Evolutionary conservation across 2,888 invertebrate species (phyloP).

Genomic region (Amphipyra tragopoginis): DNA sequence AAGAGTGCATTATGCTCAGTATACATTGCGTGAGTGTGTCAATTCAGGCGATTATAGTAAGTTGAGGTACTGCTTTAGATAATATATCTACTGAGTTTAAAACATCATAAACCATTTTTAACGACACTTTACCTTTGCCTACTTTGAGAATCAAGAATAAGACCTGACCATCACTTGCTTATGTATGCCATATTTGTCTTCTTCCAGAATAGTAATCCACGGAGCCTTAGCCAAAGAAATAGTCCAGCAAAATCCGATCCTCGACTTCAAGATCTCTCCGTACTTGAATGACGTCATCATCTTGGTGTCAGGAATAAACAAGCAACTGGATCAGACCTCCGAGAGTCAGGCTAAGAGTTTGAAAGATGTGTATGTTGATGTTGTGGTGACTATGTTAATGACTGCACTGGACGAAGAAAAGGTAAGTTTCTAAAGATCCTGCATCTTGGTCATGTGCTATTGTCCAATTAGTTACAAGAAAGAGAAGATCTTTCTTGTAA

Average conservation of each 20-base stretch:
- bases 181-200: background rate
- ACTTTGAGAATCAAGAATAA: too few species aligned
- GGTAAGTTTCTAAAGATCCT: constrained; percentile 62
- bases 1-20: too few species aligned
- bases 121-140: too few species aligned
- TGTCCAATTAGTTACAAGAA: too few species aligned
- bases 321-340: constrained; percentile 72
- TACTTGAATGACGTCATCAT: constrained; percentile 72
- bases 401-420: constrained; percentile 81
- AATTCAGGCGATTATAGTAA: too few species aligned
- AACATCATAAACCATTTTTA: too few species aligned
- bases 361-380: constrained; percentile 70
- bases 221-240: constrained; percentile 85
- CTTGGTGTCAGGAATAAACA: constrained; percentile 73
- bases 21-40: too few species aligned
- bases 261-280: constrained; percentile 81
- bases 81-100: too few species aligned
- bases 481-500: too few species aligned
- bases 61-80: too few species aligned
- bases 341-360: constrained; percentile 61
- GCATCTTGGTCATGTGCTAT: background rate
- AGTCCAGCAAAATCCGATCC: constrained; percentile 79
- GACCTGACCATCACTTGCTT: too few species aligned
- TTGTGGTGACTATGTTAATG: constrained; percentile 70
- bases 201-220: constrained; percentile 81